These are phyloP conservation scores for Lepidocolaptes lacrymiger DNA, from an alignment of 2,797 vertebrate species.

Conservation along the genomic window DNA sequence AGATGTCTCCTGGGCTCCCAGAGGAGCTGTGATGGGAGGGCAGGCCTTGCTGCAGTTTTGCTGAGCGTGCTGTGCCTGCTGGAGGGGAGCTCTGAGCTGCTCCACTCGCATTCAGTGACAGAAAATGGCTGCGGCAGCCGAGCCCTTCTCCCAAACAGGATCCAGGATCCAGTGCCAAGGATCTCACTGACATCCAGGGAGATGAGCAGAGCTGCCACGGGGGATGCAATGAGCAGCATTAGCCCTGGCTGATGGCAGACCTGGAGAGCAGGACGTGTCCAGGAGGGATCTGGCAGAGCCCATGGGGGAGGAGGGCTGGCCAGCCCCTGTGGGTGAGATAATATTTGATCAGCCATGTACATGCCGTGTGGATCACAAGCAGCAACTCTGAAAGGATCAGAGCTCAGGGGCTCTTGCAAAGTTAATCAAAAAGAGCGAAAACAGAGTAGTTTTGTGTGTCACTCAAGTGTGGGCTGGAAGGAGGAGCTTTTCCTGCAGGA, in stretches of 20 bases:
- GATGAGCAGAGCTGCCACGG: not conserved
- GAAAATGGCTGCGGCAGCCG: not conserved
- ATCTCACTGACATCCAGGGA: not conserved
- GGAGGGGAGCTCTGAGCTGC: not conserved
- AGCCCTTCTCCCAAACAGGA: not conserved
- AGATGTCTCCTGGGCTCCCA: not conserved
- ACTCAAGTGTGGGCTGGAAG: not conserved
- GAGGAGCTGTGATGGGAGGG: not conserved
- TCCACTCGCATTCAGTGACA: not conserved
- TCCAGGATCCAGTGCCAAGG: not conserved
- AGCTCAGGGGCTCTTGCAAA: not conserved
- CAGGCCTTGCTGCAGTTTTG: not conserved
- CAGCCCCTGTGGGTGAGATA: not conserved
- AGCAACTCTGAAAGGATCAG: not conserved
- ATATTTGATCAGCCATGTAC: not conserved
- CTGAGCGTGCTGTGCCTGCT: not conserved
- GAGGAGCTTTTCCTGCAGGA: not conserved
- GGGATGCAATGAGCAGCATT: not conserved
- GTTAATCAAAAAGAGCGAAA: not conserved
- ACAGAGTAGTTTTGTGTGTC: fast-evolving
- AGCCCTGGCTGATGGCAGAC: not conserved
- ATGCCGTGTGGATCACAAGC: not conserved
- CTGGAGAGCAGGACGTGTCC: not conserved
- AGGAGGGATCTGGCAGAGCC: not conserved
- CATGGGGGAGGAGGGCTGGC: not conserved